Conservation (phyloP, 2,888 invertebrate species). For the Ormyrus thymus region DNA sequence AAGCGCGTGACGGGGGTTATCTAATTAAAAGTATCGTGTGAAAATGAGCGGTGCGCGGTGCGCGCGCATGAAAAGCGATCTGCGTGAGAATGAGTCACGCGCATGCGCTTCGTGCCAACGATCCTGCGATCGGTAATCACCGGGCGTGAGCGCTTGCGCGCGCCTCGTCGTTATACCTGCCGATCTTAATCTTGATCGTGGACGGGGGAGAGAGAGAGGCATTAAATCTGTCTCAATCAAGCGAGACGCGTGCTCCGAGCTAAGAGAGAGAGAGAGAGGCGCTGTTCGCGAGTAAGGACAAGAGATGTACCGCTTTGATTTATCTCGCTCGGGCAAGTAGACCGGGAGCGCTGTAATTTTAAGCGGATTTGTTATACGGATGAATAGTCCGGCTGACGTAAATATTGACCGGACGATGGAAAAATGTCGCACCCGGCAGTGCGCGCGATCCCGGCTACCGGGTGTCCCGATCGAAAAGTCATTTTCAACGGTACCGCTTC, state of each 20-base stretch:
- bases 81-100: constrained; percentile 59
- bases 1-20: constrained; percentile 21
- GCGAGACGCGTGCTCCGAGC: constrained; percentile 11
- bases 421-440: constrained; percentile 11
- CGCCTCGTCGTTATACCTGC: constrained; percentile 50
- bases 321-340: constrained; percentile 27
- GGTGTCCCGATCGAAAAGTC: constrained; percentile 23
- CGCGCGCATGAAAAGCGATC: constrained; percentile 54
- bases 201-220: constrained; percentile 1
- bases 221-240: constrained; percentile 56
- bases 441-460: neutral
- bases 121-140: constrained; percentile 57
- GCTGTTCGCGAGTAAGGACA: too few species aligned
- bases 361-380: constrained; percentile 41
- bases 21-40: constrained; percentile 56
- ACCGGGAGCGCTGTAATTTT: constrained; percentile 49
- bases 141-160: constrained; percentile 5
- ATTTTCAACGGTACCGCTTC: constrained; percentile 28
- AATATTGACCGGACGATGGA: neutral
- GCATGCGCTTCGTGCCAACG: constrained; percentile 21
- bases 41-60: constrained; percentile 34
- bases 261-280: neutral
- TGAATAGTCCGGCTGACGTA: constrained; percentile 33
- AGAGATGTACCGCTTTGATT: constrained; percentile 40
- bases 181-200: constrained; percentile 52